Conservation (phyloP, 2,113 vertebrate genomes). For the Oreotrochilus melanogaster region DNA sequence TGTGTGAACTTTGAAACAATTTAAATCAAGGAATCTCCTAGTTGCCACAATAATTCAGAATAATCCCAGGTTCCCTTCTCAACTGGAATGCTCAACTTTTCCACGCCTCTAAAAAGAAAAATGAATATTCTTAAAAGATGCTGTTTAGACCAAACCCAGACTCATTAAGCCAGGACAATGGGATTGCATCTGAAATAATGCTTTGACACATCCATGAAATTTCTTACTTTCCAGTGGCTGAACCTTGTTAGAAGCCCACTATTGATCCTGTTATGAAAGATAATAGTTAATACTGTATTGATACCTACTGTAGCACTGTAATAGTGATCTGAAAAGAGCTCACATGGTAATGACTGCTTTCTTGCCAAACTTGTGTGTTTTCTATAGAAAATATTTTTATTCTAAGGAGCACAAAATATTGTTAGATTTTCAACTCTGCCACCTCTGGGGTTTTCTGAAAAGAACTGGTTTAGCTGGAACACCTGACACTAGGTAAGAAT, state of each 20-base stretch:
- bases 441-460: not conserved
- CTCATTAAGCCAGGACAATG: not conserved
- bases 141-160: not conserved
- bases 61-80: not conserved
- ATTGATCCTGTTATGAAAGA: not conserved
- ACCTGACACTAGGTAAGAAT: not conserved
- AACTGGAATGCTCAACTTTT: not conserved
- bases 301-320: not conserved
- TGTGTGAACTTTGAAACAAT: not conserved
- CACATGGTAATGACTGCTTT: not conserved
- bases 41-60: not conserved
- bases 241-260: not conserved
- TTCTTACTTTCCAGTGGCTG: not conserved
- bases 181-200: not conserved
- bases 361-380: not conserved
- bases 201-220: not conserved
- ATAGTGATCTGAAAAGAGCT: not conserved
- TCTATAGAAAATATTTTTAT: not conserved
- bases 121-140: not conserved
- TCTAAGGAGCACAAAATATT: not conserved
- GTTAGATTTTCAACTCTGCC: not conserved
- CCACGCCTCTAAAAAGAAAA: not conserved
- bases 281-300: not conserved
- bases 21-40: not conserved
- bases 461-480: not conserved